Conservation (phyloP, 1,140 invertebrate genomes). For the Lasioglossum baleicum region DNA sequence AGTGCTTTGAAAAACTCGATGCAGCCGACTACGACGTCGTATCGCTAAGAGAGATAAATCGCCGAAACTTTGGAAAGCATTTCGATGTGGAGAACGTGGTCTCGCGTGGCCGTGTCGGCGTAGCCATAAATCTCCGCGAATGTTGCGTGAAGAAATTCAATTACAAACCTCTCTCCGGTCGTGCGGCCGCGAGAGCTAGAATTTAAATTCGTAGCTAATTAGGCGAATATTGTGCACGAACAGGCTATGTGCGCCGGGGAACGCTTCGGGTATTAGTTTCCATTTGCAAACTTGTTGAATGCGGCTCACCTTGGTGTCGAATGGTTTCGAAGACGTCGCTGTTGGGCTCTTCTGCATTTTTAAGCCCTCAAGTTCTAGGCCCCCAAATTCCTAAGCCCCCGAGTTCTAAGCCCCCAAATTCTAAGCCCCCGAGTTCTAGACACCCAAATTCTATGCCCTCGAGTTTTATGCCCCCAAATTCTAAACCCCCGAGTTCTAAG, state of each 20-base stretch:
- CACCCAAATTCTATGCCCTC: too few relatives aligned
- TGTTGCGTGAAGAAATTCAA: slow-evolving; percentile 1
- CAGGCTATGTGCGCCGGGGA: not conserved
- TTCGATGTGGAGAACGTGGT: not conserved
- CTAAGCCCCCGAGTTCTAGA: too few relatives aligned
- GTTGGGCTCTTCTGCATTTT: too few relatives aligned
- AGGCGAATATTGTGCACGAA: not conserved
- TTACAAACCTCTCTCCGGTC: not conserved
- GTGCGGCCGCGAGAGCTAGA: not conserved
- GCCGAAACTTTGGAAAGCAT: not conserved
- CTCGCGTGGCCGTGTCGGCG: not conserved
- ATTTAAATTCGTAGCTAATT: slow-evolving; percentile 3
- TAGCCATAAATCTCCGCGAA: not conserved
- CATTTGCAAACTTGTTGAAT: not conserved
- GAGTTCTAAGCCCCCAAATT: too few relatives aligned
- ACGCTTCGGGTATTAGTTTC: not conserved
- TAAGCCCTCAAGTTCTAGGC: too few relatives aligned
- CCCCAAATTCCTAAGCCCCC: too few relatives aligned
- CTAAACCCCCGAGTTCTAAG: too few relatives aligned
- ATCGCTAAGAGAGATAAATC: not conserved
- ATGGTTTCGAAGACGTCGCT: too few relatives aligned
- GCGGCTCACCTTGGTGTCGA: not conserved
- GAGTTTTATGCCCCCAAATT: too few relatives aligned
- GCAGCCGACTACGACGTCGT: not conserved
- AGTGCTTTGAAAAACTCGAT: too few relatives aligned